Conservation (phyloP, 1,140 invertebrate genomes). For the Holotrichia oblita region DNA sequence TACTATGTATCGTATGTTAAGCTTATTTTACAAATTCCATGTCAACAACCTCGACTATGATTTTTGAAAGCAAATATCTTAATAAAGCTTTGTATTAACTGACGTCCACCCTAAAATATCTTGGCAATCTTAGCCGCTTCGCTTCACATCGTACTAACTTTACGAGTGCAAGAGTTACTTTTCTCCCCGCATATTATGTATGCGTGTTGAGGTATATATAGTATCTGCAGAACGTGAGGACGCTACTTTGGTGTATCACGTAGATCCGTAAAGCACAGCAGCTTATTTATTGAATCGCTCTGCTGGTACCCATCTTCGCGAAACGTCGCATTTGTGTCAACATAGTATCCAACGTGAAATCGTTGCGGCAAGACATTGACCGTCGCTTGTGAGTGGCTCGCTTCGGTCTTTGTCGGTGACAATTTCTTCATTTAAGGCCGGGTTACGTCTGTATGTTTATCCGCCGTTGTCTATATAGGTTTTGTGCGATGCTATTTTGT, state of each 20-base stretch:
- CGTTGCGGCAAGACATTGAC: constrained; percentile 12
- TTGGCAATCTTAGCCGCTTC: too few species aligned
- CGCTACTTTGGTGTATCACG: not conserved
- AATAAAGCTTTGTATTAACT: too few species aligned
- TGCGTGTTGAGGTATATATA: not conserved
- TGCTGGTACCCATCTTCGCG: constrained; percentile 24
- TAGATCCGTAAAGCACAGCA: not conserved
- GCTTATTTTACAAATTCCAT: too few species aligned
- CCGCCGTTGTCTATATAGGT: not conserved
- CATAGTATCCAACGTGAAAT: constrained; percentile 23
- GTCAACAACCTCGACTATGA: too few species aligned
- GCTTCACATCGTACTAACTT: too few species aligned
- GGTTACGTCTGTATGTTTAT: not conserved
- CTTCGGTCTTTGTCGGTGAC: not conserved
- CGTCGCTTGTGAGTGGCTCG: not conserved
- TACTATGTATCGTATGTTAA: too few species aligned
- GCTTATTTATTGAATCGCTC: constrained; percentile 35
- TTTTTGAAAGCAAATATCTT: too few species aligned
- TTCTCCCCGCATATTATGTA: not conserved
- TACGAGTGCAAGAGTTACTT: not conserved
- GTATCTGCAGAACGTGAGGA: not conserved
- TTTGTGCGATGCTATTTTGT: not conserved
- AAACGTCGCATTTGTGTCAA: constrained; percentile 29
- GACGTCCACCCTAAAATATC: too few species aligned
- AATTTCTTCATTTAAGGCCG: not conserved